phyloP scores from a whole-genome alignment of 2,888 invertebrate genomes.

The Archips xylosteana region DNA sequence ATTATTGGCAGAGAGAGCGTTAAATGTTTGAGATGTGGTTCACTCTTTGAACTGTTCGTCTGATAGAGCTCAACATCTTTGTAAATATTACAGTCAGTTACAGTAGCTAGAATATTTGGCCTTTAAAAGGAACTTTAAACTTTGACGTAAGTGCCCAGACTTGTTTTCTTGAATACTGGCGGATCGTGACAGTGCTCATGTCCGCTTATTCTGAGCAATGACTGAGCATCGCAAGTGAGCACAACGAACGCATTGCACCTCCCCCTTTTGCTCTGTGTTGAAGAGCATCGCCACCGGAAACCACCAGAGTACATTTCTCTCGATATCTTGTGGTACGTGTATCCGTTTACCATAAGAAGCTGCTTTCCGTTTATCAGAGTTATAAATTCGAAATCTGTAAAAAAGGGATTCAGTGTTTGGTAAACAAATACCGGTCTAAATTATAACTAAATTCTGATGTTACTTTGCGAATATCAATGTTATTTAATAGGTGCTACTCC shows the following conservation, averaged over 20 bases:
- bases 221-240: conserved; percentile 33
- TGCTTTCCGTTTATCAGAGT: conserved; percentile 41
- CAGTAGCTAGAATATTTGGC: background rate
- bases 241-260: conserved; percentile 38
- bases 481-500: background rate
- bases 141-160: conserved; percentile 30
- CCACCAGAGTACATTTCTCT: conserved; percentile 41
- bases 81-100: background rate
- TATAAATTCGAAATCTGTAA: conserved; percentile 37
- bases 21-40: no score
- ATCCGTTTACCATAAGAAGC: conserved; percentile 39
- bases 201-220: conserved; percentile 33
- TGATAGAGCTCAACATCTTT: background rate
- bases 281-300: conserved; percentile 38
- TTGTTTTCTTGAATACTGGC: conserved; percentile 27
- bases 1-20: no score
- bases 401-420: background rate
- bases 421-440: background rate
- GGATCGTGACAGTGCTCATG: conserved; percentile 36
- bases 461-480: background rate
- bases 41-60: background rate
- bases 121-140: conserved; percentile 7
- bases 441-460: background rate
- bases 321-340: conserved; percentile 38
- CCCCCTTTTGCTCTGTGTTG: conserved; percentile 32